Evolutionary conservation across 2,888 invertebrate species (phyloP).

Genomic region (Andrena haemorrhoa): DNA sequence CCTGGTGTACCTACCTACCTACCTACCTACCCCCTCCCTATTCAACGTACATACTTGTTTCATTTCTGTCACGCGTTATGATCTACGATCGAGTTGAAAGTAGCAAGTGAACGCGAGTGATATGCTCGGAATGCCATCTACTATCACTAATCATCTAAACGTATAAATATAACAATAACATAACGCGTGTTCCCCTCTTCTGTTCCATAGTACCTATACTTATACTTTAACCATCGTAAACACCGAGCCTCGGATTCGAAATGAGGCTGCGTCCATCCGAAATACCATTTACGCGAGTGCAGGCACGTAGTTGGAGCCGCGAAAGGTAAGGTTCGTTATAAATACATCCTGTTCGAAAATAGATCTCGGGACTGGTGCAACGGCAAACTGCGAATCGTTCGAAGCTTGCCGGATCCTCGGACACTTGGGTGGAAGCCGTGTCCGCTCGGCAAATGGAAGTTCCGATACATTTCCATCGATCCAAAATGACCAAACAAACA

Average conservation of each 20-base stretch:
- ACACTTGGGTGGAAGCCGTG: conserved; percentile 27
- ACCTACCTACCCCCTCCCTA: too few species aligned
- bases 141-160: too few species aligned
- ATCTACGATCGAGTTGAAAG: too few species aligned
- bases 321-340: conserved; percentile 74
- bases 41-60: background rate
- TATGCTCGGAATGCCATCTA: too few species aligned
- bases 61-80: background rate
- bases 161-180: background rate
- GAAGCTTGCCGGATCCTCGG: conserved; percentile 61
- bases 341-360: conserved; percentile 70
- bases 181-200: background rate
- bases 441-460: conserved; percentile 4
- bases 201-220: background rate
- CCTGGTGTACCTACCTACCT: background rate
- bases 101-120: too few species aligned
- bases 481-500: background rate
- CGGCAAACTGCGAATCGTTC: conserved; percentile 71
- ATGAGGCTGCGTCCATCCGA: conserved; percentile 45
- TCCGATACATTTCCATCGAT: background rate
- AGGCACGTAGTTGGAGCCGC: conserved; percentile 51
- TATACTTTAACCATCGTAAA: background rate
- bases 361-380: conserved; percentile 61
- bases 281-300: conserved; percentile 64
- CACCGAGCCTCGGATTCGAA: conserved; percentile 34